Conservation (phyloP, 2,797 vertebrate species). For the Propithecus perrieri region DNA sequence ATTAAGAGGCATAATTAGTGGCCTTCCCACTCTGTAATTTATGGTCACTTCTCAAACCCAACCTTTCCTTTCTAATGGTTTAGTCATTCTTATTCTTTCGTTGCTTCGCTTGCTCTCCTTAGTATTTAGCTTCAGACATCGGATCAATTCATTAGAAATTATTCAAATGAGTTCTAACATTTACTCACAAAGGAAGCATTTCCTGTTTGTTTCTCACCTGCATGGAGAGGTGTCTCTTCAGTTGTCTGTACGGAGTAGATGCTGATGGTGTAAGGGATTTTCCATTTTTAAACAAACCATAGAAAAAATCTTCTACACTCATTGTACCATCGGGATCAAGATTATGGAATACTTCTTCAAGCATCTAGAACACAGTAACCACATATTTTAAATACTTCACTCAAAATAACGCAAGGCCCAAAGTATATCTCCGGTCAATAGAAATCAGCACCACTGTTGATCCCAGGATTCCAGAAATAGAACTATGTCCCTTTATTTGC, state of each 20-base stretch:
- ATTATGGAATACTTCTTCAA: slow-evolving; percentile 88
- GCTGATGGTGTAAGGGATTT: slow-evolving; percentile 90
- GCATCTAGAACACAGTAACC: slow-evolving; percentile 83
- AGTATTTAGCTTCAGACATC: neutral
- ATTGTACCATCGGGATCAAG: slow-evolving; percentile 88
- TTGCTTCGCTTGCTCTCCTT: neutral
- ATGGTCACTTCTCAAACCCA: slow-evolving; percentile 30
- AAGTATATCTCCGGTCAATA: neutral
- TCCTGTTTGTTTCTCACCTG: slow-evolving; percentile 87
- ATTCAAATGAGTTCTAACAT: neutral
- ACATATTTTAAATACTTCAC: neutral
- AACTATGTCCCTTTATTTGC: neutral
- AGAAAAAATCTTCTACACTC: slow-evolving; percentile 93
- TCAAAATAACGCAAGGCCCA: neutral
- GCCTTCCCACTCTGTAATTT: slow-evolving; percentile 38
- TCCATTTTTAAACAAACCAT: slow-evolving; percentile 87
- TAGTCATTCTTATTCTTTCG: neutral
- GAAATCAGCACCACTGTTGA: neutral
- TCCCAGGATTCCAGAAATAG: neutral
- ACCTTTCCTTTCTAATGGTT: slow-evolving; percentile 27
- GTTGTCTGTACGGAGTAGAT: slow-evolving; percentile 95
- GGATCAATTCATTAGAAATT: slow-evolving; percentile 1
- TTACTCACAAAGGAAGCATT: neutral
- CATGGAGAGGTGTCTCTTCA: slow-evolving; percentile 95
- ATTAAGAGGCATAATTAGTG: neutral